Evolutionary conservation across 1,140 invertebrate species (phyloP).

Genomic region (Papilio polyxenes): DNA sequence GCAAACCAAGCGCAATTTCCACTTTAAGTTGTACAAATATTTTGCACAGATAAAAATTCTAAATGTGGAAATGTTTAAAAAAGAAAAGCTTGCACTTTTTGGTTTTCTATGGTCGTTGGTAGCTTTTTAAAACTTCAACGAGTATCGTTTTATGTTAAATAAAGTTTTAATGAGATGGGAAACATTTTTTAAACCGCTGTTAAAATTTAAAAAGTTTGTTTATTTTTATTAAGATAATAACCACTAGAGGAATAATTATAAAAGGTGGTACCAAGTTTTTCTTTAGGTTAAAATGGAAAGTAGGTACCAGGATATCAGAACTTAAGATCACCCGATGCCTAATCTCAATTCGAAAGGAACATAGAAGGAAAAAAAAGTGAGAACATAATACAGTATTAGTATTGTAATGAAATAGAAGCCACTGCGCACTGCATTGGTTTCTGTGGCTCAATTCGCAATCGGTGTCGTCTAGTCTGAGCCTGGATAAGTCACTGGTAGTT

Average conservation of each 20-base stretch:
- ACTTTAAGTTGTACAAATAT: constrained; percentile 5
- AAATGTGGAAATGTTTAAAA: constrained; percentile 28
- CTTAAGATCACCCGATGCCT: background rate
- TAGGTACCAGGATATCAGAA: background rate
- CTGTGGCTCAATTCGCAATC: background rate
- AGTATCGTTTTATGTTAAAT: constrained; percentile 31
- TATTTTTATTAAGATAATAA: background rate
- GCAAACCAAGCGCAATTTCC: constrained; percentile 9
- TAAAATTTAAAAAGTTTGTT: background rate
- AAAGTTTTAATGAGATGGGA: constrained; percentile 31
- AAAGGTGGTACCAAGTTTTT: background rate
- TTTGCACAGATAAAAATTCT: constrained; percentile 32
- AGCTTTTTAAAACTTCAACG: constrained; percentile 9
- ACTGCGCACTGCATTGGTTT: background rate
- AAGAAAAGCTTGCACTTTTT: background rate
- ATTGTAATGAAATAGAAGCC: constrained; percentile 2
- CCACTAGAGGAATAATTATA: background rate
- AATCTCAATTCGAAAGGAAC: background rate
- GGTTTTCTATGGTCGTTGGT: constrained; percentile 5
- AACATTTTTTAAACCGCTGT: background rate
- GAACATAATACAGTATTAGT: background rate
- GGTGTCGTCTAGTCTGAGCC: constrained; percentile 3
- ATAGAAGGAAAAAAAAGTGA: background rate
- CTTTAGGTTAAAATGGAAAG: background rate
- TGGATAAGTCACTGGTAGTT: background rate